These are phyloP conservation scores for Heliconius hermathena DNA, from an alignment of 1,140 invertebrate genomes.

Conservation along the genomic window DNA sequence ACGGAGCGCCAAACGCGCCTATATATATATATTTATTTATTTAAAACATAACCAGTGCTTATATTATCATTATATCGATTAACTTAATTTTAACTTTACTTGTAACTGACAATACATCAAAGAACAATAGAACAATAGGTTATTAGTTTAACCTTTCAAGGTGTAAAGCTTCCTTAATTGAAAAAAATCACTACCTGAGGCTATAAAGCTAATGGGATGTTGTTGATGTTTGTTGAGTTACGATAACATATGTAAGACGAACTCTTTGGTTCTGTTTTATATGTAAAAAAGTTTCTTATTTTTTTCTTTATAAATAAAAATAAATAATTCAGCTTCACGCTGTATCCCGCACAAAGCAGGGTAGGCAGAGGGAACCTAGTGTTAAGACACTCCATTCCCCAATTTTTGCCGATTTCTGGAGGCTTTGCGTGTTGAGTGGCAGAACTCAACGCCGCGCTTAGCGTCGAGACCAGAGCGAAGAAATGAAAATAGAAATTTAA, in stretches of 20 bases:
- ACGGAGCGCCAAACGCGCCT: too few relatives aligned
- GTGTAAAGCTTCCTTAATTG: not conserved
- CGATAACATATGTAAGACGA: not conserved
- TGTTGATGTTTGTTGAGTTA: not conserved
- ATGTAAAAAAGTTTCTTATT: not conserved
- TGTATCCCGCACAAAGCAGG: too few relatives aligned
- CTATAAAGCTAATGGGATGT: not conserved
- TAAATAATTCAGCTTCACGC: too few relatives aligned
- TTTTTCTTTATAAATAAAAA: too few relatives aligned
- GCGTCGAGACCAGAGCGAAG: too few relatives aligned
- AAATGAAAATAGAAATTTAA: too few relatives aligned
- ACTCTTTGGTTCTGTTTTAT: not conserved
- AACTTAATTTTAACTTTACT: not conserved
- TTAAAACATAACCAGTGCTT: not conserved
- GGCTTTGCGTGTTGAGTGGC: too few relatives aligned
- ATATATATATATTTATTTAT: too few relatives aligned
- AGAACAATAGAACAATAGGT: conserved; percentile 3
- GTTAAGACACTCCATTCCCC: too few relatives aligned
- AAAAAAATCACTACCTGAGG: conserved; percentile 5
- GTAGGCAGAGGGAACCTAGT: too few relatives aligned
- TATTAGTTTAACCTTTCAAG: not conserved
- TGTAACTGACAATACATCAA: not conserved
- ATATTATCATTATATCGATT: not conserved
- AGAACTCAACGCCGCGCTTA: too few relatives aligned
- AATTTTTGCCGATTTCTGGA: too few relatives aligned